phyloP scores from a whole-genome alignment of 1,140 invertebrate species.

The Drepana arcuata region DNA sequence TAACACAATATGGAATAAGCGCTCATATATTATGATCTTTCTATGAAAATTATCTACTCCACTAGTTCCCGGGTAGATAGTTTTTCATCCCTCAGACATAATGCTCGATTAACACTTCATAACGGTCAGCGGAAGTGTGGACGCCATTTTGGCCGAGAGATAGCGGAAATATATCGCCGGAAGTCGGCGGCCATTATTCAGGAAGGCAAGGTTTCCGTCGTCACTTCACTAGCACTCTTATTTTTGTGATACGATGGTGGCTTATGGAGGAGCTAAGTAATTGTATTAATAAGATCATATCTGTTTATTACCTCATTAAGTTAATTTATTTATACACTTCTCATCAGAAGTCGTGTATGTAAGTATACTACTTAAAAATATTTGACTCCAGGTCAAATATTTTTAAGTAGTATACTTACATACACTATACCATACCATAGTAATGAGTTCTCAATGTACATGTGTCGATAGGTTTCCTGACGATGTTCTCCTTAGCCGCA shows the following conservation, averaged over 20 bases:
- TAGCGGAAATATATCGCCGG: constrained; percentile 69
- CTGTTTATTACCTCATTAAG: too few relatives aligned
- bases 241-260: constrained; percentile 19
- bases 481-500: too few relatives aligned
- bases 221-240: constrained; percentile 55
- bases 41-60: constrained; percentile 20
- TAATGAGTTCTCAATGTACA: too few relatives aligned
- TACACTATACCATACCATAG: too few relatives aligned
- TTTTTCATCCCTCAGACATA: constrained; percentile 60
- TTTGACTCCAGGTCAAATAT: too few relatives aligned
- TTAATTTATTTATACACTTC: too few relatives aligned
- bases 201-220: constrained; percentile 56
- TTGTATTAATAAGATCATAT: too few relatives aligned
- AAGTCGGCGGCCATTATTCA: constrained; percentile 62
- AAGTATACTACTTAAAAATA: too few relatives aligned
- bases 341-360: too few relatives aligned
- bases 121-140: constrained; percentile 59
- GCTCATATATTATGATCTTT: neutral
- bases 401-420: too few relatives aligned
- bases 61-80: constrained; percentile 26
- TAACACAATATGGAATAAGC: neutral
- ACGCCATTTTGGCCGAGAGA: constrained; percentile 56
- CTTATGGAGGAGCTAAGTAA: too few relatives aligned
- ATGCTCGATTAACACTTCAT: constrained; percentile 65
- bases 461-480: too few relatives aligned